These are phyloP conservation scores for Ammodramus savannarum DNA, from an alignment of 2,113 vertebrate genomes.

Conservation along the genomic window DNA sequence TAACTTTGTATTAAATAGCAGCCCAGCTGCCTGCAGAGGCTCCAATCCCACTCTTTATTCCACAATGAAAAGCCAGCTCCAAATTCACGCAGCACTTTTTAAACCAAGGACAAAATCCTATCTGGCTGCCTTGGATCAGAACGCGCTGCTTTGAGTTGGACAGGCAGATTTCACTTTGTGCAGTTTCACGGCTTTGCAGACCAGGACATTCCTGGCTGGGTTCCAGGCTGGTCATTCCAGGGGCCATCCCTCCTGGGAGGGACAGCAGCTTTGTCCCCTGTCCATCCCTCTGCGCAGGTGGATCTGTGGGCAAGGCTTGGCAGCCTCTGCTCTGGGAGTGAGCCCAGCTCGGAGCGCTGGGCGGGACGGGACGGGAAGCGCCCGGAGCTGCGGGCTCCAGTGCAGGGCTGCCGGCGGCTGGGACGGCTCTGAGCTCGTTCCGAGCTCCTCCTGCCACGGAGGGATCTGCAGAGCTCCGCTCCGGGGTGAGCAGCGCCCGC, in stretches of 20 bases:
- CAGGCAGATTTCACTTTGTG: neutral
- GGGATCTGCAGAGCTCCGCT: neutral
- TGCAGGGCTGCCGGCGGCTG: neutral
- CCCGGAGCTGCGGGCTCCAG: neutral
- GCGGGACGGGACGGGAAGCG: conserved; percentile 17
- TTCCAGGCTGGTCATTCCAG: neutral
- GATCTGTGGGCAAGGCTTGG: neutral
- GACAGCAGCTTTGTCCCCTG: neutral
- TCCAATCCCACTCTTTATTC: neutral
- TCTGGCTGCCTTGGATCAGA: neutral
- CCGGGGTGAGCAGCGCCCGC: neutral
- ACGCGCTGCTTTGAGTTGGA: neutral
- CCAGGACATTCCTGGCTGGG: fast-evolving
- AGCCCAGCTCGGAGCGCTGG: neutral
- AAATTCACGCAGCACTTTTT: neutral
- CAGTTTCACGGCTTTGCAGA: neutral
- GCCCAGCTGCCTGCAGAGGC: neutral
- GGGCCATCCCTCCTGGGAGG: neutral
- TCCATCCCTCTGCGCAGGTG: neutral
- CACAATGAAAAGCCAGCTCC: neutral
- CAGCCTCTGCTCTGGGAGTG: neutral
- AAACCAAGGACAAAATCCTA: neutral
- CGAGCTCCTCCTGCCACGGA: neutral
- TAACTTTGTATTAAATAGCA: neutral
- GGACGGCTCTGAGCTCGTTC: neutral